A percentile compares a stretch with the other conserved stretches of the same genome.
Evolutionary conservation across 2,888 invertebrate genomes (phyloP).

Genomic region (Temnothorax ravouxi): DNA sequence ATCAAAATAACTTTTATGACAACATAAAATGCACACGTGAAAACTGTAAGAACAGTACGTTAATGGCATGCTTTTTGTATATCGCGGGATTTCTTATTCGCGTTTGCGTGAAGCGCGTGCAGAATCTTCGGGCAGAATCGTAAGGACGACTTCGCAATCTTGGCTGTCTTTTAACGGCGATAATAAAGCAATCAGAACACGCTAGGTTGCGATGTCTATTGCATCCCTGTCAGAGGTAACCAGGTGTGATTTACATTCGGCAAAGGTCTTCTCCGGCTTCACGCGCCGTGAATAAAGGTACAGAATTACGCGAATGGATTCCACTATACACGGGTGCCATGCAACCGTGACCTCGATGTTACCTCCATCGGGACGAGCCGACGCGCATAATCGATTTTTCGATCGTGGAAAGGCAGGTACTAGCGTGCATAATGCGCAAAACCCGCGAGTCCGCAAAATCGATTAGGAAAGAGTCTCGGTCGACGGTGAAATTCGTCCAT

Average conservation of each 20-base stretch:
- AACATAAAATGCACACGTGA: not conserved
- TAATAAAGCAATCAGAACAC: constrained; percentile 33
- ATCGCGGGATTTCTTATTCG: not conserved
- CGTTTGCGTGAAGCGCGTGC: not conserved
- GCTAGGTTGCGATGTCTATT: constrained; percentile 27
- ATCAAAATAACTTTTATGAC: constrained; percentile 6
- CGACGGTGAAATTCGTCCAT: constrained; percentile 31
- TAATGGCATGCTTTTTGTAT: not conserved
- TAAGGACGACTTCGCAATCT: constrained; percentile 1
- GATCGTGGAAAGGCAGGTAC: constrained; percentile 4
- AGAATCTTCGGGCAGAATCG: not conserved
- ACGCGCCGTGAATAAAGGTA: constrained; percentile 35
- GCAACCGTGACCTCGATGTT: constrained; percentile 62
- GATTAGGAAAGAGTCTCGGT: constrained; percentile 27
- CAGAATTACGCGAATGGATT: constrained; percentile 11
- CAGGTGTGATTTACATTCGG: constrained; percentile 35
- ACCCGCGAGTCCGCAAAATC: constrained; percentile 2
- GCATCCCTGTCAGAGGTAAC: constrained; percentile 14
- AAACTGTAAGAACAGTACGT: not conserved
- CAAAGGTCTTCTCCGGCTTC: constrained; percentile 42
- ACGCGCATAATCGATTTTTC: constrained; percentile 52
- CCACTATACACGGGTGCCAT: not conserved
- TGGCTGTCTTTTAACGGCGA: not conserved
- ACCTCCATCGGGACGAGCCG: constrained; percentile 18
- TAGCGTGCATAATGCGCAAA: constrained; percentile 12